Evolutionary conservation across 2,113 vertebrate genomes (phyloP).

Genomic region (Caranx melampygus): DNA sequence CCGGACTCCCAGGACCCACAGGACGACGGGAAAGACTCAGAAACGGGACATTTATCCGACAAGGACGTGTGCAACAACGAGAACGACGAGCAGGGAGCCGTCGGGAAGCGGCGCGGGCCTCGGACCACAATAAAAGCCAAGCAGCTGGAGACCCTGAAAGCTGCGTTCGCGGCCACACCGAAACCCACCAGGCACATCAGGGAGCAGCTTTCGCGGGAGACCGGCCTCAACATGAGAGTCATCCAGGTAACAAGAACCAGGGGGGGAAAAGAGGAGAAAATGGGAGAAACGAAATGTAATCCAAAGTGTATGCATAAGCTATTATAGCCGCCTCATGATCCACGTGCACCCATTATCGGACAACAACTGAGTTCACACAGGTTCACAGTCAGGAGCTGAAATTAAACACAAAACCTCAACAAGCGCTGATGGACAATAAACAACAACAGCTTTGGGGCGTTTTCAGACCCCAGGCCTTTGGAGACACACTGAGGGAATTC

Average conservation of each 20-base stretch:
- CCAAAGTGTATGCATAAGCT: too few relatives aligned
- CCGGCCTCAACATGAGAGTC: slow-evolving; percentile 97
- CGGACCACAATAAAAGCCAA: slow-evolving; percentile 99
- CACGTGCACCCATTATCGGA: slow-evolving; percentile 2
- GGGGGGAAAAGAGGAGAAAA: too few relatives aligned
- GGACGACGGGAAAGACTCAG: slow-evolving; percentile 96
- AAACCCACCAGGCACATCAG: slow-evolving; percentile 98
- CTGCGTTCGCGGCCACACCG: slow-evolving; percentile 96
- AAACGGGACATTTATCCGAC: slow-evolving; percentile 93
- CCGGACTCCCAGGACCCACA: slow-evolving; percentile 98
- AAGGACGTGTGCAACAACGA: slow-evolving; percentile 93
- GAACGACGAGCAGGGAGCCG: slow-evolving; percentile 94
- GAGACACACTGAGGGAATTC: background rate
- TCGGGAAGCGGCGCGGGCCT: slow-evolving; percentile 94
- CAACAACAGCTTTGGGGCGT: background rate
- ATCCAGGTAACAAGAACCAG: slow-evolving; percentile 86
- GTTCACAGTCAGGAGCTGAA: background rate
- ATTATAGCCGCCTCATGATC: background rate
- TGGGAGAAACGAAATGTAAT: too few relatives aligned
- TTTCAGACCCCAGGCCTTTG: background rate
- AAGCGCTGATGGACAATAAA: background rate
- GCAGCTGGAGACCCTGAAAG: slow-evolving; percentile 97
- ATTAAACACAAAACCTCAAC: background rate
- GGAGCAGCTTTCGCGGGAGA: slow-evolving; percentile 97
- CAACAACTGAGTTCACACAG: background rate